Evolutionary conservation across 92 coral and sea anemone species (phyloP).

Genomic region (Meandrina meandrites): DNA sequence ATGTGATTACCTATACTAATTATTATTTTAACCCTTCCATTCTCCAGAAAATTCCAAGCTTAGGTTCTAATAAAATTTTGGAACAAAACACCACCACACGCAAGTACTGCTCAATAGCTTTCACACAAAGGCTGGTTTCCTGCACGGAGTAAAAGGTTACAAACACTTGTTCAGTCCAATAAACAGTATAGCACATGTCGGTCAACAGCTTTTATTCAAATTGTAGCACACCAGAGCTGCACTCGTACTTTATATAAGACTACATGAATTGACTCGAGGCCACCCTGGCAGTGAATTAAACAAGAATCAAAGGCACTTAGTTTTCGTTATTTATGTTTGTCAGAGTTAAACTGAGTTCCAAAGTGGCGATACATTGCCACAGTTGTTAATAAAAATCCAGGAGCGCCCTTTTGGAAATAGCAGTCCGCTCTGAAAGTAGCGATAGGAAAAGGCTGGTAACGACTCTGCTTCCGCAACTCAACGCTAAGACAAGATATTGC

Average conservation of each 20-base stretch:
- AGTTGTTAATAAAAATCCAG: no score
- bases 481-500: no score
- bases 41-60: not conserved
- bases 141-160: not conserved
- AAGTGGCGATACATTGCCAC: no score
- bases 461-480: no score
- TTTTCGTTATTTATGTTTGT: not conserved
- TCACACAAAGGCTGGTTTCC: not conserved
- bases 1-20: no score
- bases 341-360: not conserved
- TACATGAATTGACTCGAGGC: not conserved
- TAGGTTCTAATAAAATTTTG: not conserved
- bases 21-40: not conserved
- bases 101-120: not conserved
- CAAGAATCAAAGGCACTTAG: no score
- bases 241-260: not conserved
- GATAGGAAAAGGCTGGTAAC: no score
- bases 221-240: not conserved
- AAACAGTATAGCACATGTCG: not conserved
- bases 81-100: not conserved
- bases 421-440: no score
- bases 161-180: not conserved
- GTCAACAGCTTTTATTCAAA: not conserved
- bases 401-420: no score
- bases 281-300: not conserved